Evolutionary conservation across 2,888 invertebrate species (phyloP).

Genomic region (Pachycephus smyrnensis): DNA sequence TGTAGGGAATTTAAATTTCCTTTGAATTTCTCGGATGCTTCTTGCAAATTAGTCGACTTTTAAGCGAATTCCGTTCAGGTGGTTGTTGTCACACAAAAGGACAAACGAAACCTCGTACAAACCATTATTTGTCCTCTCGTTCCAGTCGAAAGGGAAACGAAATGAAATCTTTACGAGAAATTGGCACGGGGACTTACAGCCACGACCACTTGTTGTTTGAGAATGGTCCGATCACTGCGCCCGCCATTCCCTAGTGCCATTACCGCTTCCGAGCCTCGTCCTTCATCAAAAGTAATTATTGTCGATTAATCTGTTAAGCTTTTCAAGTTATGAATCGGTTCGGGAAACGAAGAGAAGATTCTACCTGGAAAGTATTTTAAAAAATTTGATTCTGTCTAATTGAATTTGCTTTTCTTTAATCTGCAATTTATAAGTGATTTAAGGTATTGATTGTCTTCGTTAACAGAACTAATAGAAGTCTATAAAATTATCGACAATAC

Average conservation of each 20-base stretch:
- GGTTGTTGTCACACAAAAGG: not conserved
- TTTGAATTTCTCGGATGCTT: not conserved
- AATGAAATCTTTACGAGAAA: not conserved
- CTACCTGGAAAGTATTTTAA: not conserved
- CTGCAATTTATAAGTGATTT: not conserved
- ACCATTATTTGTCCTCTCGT: not conserved
- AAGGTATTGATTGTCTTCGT: not conserved
- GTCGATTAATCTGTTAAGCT: not conserved
- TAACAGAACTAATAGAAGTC: not conserved
- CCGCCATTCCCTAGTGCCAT: not conserved
- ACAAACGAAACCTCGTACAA: not conserved
- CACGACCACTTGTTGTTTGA: not conserved
- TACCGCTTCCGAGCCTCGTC: not conserved
- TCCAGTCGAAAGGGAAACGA: not conserved
- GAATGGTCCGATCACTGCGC: not conserved
- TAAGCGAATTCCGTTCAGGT: not conserved
- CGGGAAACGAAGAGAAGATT: not conserved
- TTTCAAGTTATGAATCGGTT: not conserved
- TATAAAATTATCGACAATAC: not conserved
- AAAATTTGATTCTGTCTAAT: not conserved
- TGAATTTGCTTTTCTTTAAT: not conserved
- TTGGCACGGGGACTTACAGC: not conserved
- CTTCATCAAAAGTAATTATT: not conserved
- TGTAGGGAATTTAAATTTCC: not conserved
- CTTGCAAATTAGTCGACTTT: not conserved